phyloP scores from a whole-genome alignment of 2,797 vertebrate species.

The Cynodonichthys magdalenae region DNA sequence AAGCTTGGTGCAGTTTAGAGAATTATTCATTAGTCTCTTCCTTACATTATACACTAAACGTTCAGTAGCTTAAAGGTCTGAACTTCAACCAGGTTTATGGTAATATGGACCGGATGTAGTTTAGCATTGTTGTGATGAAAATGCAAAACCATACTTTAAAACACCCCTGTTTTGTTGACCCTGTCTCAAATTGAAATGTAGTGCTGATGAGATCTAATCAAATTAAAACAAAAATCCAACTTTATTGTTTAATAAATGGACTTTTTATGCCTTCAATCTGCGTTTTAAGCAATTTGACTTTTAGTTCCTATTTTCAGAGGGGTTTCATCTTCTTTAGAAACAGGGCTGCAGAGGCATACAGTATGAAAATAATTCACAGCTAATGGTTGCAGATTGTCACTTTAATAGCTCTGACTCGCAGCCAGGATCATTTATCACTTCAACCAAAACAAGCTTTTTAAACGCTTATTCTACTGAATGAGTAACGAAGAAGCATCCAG shows the following conservation, averaged over 20 bases:
- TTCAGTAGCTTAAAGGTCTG: background rate
- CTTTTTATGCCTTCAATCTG: background rate
- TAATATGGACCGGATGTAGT: background rate
- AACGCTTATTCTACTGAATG: background rate
- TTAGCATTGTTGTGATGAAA: background rate
- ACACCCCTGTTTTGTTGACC: background rate
- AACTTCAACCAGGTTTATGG: background rate
- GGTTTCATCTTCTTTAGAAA: background rate
- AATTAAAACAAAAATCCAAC: background rate
- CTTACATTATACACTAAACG: background rate
- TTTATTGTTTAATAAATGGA: background rate
- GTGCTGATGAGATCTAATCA: background rate
- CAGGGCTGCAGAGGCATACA: background rate
- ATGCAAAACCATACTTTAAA: too few relatives aligned
- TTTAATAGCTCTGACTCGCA: slow-evolving; percentile 14
- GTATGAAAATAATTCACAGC: slow-evolving; percentile 1
- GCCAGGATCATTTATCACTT: slow-evolving; percentile 1
- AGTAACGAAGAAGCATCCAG: background rate
- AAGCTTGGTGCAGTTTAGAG: background rate
- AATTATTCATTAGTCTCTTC: background rate
- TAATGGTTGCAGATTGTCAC: slow-evolving; percentile 8
- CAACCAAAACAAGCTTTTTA: slow-evolving; percentile 12
- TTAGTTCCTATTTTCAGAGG: background rate
- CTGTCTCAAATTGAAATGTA: background rate
- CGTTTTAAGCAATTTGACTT: background rate